Evolutionary conservation across 2,888 invertebrate species (phyloP), one percentile per base, ranked within the genome.

Genomic region (Calameuta filiformis): DNA sequence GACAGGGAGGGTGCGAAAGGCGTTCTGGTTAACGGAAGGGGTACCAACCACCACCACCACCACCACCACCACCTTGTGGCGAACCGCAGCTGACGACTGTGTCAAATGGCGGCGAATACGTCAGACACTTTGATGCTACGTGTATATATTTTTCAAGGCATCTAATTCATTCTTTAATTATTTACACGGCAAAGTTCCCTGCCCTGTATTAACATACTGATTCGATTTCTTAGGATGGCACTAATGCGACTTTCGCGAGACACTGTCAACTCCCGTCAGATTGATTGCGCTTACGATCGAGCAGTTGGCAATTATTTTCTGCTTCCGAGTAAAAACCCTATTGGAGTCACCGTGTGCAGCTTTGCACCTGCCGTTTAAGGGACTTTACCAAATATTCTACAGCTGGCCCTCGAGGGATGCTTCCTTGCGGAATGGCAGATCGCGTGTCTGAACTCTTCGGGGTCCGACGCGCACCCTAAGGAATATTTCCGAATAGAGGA

Each of bases 31-130:
- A 86, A 87, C 85, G 80, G 82, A 85, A 83, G 83, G 89, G 87
- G 87, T 87, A 87, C 83, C 84, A 81, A 82, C 77, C 75, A 74
- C 69, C 74, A 23, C 12, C 73, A n/a, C 75, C 69, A 81, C 76
- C 75, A 74, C 69, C 71, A 34, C 12, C 69, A 15, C 75, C 69
- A 73, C 73, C 69, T 84, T 85, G 86, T 80, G 90, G 89, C 85
- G 79, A 86, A 87, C 90, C 90, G 85, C 90, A 89, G 88, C 90
- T 89, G 90, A 90, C 90, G 83, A 82, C 81, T 82, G 76, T 79
- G 76, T 79, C 77, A 73, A 76, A 77, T 71, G 77, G 76, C 73
- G 69, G 76, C 75, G 35, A 73, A 56, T 56, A 9, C 56, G 9
- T 80, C 37, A 31, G 12, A 31, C 71, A 23, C 71, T 12, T 71